Conservation (phyloP, 2,797 vertebrate species). For the Margarornis squamiger region DNA sequence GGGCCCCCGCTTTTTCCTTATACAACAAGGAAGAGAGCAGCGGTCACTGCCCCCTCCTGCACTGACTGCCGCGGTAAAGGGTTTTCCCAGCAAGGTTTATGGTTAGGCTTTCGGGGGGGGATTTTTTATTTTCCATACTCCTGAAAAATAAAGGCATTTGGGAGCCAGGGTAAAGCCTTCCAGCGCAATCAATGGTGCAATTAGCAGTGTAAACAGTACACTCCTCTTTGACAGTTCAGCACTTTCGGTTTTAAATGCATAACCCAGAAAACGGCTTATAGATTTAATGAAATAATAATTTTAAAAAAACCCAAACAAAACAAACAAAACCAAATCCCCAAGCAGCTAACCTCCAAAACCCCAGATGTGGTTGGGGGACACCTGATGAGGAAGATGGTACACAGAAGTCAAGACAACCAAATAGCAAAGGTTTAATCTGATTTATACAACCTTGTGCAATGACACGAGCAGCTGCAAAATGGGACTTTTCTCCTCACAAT, state of each 20-base stretch:
- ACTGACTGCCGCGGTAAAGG: not conserved
- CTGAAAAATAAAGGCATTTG: not conserved
- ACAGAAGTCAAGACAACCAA: not conserved
- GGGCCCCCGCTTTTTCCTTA: fast-evolving
- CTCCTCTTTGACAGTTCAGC: not conserved
- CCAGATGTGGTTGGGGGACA: not conserved
- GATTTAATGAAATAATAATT: not conserved
- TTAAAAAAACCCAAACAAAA: not conserved
- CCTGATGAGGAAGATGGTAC: not conserved
- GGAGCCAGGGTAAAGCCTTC: not conserved
- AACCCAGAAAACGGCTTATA: not conserved
- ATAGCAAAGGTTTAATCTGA: not conserved
- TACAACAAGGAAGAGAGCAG: not conserved
- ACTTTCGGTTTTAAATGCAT: not conserved
- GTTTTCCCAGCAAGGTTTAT: not conserved
- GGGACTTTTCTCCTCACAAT: not conserved
- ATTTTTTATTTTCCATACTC: not conserved
- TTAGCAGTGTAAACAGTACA: not conserved
- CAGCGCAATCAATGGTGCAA: not conserved
- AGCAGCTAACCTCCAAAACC: not conserved
- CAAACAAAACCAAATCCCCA: not conserved
- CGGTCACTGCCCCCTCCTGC: not conserved
- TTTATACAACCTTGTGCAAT: not conserved
- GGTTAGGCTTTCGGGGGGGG: not conserved
- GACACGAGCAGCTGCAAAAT: fast-evolving